Base-by-base conservation (phyloP, 1,140 invertebrate species). In the Caenorhabditis remanei region DNA sequence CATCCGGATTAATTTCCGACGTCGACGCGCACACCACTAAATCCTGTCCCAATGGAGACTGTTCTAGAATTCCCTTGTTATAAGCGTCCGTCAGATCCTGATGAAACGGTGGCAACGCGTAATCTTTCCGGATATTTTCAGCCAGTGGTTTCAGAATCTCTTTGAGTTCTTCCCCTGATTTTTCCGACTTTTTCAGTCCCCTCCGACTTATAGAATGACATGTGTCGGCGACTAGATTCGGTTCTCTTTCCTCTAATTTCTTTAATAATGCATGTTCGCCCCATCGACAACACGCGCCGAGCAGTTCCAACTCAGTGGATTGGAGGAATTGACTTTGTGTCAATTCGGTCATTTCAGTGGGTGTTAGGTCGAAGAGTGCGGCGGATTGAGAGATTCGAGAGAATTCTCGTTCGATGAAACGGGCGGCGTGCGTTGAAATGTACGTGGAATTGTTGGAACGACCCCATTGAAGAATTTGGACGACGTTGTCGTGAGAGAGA, bases 61-160 rank as follows among this genome's bases (percentile, higher is more conserved):
- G 83, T 11, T 79, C 82, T 13, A 89, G 87, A 85, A 89, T 84
- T 65, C 86, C 88, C 32, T 67, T 75, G 55, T 89, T 88, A 46
- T 85, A 89, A 14, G 87, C 88, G 8, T 83, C 55, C 8, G 87
- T 88, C 14, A 89, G 48, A 56, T 56, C 89, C 63, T 88, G 88
- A 85, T 89, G 87, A 21, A 88, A 89, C 9, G 87, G 84, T 5
- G 89, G 89, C 5, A 89, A 67, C 46, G 87, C 71, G 56, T 85
- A 89, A 24, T 88, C 84, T 48, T 85, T 86, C 13, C 89, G 50
- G 43, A 89, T 89, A n/a, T 85, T 61, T 41, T 65, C 61, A 16
- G 82, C 53, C 13, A 89, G 75, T 11, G 83, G 79, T 40, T 43
- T 65, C 40, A 88, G 24, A 55, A 89, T 82, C 48, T 88, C 87